These are phyloP conservation scores for Mya arenaria DNA, from an alignment of 1,140 invertebrate genomes.

Conservation along the genomic window DNA sequence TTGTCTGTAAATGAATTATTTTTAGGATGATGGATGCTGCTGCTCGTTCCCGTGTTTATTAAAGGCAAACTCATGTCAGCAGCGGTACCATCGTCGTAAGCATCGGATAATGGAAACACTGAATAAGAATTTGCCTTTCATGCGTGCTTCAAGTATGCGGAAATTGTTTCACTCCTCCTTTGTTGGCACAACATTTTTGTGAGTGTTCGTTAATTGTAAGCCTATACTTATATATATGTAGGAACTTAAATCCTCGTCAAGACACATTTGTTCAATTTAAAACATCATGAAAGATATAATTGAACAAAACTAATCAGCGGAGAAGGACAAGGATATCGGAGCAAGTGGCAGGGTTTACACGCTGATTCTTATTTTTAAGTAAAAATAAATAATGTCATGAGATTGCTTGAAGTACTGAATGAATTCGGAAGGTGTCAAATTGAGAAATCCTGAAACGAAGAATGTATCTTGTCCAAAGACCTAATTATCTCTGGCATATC, in stretches of 20 bases:
- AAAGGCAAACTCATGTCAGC: too few species aligned
- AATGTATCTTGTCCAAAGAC: slow-evolving; percentile 63
- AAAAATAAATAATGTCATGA: neutral
- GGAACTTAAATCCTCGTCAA: slow-evolving; percentile 4
- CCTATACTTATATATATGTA: slow-evolving; percentile 14
- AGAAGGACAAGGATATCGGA: neutral
- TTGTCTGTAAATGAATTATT: too few species aligned
- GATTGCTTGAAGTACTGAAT: neutral
- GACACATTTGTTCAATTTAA: neutral
- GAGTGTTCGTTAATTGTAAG: slow-evolving; percentile 11
- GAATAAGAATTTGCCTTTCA: slow-evolving; percentile 5
- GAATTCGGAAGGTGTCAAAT: neutral
- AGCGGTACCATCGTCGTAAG: neutral
- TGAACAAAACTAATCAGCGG: neutral
- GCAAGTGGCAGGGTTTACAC: neutral
- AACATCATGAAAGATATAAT: neutral
- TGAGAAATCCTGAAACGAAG: slow-evolving; percentile 39
- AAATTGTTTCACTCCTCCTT: slow-evolving; percentile 20
- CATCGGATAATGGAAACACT: neutral
- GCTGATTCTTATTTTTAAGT: neutral
- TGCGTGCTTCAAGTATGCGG: slow-evolving; percentile 9
- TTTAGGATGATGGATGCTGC: too few species aligned
- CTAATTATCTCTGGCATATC: slow-evolving; percentile 72
- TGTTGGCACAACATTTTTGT: slow-evolving; percentile 13
- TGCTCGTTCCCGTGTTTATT: too few species aligned